These are phyloP conservation scores for Yponomeuta cagnagella DNA, from an alignment of 2,888 invertebrate species.

Conservation along the genomic window DNA sequence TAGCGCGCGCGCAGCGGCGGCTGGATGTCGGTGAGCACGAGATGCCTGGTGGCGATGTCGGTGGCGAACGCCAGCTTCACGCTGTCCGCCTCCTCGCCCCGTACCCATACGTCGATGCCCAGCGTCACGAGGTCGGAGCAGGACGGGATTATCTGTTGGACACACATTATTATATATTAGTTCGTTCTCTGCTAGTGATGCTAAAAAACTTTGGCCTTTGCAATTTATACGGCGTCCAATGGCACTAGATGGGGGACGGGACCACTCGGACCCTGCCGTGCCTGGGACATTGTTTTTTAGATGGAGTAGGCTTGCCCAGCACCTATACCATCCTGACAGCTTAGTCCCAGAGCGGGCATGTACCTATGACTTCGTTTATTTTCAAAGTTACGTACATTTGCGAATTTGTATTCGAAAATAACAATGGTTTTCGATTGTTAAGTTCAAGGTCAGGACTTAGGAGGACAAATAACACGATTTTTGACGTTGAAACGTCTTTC, in stretches of 20 bases:
- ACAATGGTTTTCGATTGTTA: too few relatives aligned
- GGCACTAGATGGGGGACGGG: too few relatives aligned
- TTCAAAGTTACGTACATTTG: too few relatives aligned
- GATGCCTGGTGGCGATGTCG: conserved; percentile 90
- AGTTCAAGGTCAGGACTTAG: too few relatives aligned
- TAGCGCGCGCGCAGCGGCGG: conserved; percentile 93
- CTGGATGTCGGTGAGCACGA: conserved; percentile 91
- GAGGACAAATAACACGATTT: background rate
- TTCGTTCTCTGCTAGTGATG: background rate
- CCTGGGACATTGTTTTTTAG: too few relatives aligned
- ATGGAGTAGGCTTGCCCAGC: too few relatives aligned
- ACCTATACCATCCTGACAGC: too few relatives aligned
- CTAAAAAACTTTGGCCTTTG: background rate
- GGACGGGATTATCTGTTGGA: conserved; percentile 80
- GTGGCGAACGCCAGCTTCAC: conserved; percentile 88
- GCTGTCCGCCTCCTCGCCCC: conserved; percentile 89
- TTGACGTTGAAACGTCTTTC: background rate
- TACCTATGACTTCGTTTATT: too few relatives aligned
- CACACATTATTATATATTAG: background rate
- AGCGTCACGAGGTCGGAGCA: conserved; percentile 89
- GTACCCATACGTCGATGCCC: conserved; percentile 93
- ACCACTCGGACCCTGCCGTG: too few relatives aligned
- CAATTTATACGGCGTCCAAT: too few relatives aligned
- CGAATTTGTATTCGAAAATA: too few relatives aligned
- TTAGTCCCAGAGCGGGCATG: too few relatives aligned